These are phyloP conservation scores for Vollenhovia emeryi DNA, from an alignment of 1,140 invertebrate species.

Conservation along the genomic window DNA sequence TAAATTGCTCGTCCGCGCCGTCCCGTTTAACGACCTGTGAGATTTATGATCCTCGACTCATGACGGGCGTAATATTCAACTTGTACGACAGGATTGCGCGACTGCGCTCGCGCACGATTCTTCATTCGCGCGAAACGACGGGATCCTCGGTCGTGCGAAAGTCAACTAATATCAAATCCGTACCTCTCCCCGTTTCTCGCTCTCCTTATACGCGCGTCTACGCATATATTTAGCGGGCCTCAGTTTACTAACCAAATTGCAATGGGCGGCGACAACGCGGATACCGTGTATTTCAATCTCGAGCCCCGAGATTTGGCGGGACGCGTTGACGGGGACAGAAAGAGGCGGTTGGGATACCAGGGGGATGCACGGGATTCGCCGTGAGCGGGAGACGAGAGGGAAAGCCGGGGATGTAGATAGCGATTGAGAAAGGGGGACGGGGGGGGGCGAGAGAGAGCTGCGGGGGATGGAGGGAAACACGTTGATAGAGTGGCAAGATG, in stretches of 20 bases:
- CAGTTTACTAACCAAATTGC: slow-evolving; percentile 67
- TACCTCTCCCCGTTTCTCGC: background rate
- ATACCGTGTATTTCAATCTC: slow-evolving; percentile 56
- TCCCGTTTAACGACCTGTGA: background rate
- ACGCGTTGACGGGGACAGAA: slow-evolving; percentile 35
- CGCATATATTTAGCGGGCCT: slow-evolving; percentile 29
- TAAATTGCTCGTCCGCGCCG: background rate
- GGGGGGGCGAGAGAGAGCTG: slow-evolving; percentile 15
- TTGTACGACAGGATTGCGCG: background rate
- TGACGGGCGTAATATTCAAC: too few species aligned
- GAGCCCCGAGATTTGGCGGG: slow-evolving; percentile 64
- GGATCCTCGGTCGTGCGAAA: background rate
- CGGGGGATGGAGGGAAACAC: slow-evolving; percentile 37
- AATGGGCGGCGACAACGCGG: slow-evolving; percentile 59
- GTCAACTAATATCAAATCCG: background rate
- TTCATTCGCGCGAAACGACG: background rate
- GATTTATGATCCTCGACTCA: background rate
- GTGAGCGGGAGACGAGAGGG: slow-evolving; percentile 31
- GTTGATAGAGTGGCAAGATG: slow-evolving; percentile 43
- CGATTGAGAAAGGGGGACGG: slow-evolving; percentile 37
- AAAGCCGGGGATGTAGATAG: slow-evolving; percentile 54
- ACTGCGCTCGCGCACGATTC: background rate
- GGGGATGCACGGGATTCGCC: background rate
- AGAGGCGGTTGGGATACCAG: slow-evolving; percentile 3
- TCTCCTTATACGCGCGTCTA: background rate